These are phyloP conservation scores for Actinernus sp. DNA, from an alignment of 92 coral and sea anemone species.

Conservation along the genomic window DNA sequence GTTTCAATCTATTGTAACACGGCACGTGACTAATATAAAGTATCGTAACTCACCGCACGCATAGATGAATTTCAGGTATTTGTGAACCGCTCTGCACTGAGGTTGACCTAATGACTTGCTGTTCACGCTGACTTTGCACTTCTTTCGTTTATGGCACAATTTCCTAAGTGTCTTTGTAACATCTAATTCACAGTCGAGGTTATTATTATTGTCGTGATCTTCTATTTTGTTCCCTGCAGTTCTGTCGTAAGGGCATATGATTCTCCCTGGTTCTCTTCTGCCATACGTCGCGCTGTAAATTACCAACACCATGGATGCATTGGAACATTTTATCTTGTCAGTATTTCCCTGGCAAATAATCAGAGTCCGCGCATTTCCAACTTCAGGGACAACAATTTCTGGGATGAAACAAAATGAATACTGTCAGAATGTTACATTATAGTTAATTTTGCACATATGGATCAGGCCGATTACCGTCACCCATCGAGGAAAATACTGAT, in stretches of 20 bases:
- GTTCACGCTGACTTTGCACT: conserved; percentile 31
- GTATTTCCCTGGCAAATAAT: conserved; percentile 36
- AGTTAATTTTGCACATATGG: too few relatives aligned
- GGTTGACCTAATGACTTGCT: conserved; percentile 45
- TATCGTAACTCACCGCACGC: conserved; percentile 83
- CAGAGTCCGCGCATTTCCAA: conserved; percentile 8
- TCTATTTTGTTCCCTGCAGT: neutral
- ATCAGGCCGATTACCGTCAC: too few relatives aligned
- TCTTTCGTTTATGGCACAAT: conserved; percentile 47
- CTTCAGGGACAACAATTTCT: conserved; percentile 9
- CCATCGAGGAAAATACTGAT: too few relatives aligned
- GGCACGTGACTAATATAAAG: neutral
- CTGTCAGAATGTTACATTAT: too few relatives aligned
- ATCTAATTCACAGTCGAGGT: neutral
- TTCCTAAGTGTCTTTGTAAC: conserved; percentile 10
- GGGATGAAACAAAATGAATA: too few relatives aligned
- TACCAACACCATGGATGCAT: conserved; percentile 76
- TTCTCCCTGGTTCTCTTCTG: conserved; percentile 35
- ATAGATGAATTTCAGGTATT: conserved; percentile 53
- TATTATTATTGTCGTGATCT: conserved; percentile 22
- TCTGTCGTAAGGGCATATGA: conserved; percentile 52
- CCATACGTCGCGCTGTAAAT: conserved; percentile 80
- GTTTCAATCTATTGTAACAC: too few relatives aligned
- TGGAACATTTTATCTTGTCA: conserved; percentile 47
- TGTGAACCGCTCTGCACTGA: conserved; percentile 73